Evolutionary conservation across 2,113 vertebrate species (phyloP).

Genomic region (Myrmophylax atrothorax): DNA sequence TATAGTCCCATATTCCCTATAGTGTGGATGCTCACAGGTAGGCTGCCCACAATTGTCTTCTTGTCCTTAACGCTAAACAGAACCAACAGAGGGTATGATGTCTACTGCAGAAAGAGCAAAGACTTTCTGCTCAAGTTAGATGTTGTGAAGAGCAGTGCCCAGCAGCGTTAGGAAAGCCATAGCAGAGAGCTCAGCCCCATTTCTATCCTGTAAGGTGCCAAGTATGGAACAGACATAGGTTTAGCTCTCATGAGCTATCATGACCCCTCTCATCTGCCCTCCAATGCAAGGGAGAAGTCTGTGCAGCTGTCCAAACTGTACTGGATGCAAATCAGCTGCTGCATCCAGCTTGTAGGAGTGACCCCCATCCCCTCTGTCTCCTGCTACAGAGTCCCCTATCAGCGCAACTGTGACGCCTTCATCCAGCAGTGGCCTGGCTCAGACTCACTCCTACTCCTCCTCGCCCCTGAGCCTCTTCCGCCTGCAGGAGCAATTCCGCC

Average conservation of each 20-base stretch:
- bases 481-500: slow-evolving; percentile 98
- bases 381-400: slow-evolving; percentile 85
- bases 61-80: not conserved
- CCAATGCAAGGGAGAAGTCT: not conserved
- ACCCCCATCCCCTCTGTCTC: slow-evolving; percentile 22
- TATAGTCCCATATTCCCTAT: not conserved
- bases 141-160: not conserved
- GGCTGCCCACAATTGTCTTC: not conserved
- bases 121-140: not conserved
- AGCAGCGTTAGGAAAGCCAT: not conserved
- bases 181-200: not conserved
- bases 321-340: not conserved
- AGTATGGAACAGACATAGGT: rapidly evolving
- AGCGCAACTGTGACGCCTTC: slow-evolving; percentile 79
- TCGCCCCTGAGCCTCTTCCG: slow-evolving; percentile 98
- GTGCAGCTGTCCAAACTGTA: not conserved
- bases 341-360: not conserved
- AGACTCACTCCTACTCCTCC: slow-evolving; percentile 94
- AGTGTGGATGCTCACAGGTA: not conserved
- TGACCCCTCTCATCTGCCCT: not conserved
- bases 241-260: not conserved
- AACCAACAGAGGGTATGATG: not conserved
- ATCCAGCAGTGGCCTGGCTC: slow-evolving; percentile 79
- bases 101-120: not conserved
- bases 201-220: not conserved